phyloP scores from a whole-genome alignment of 2,888 invertebrate genomes.

The Drosophila picticornis region DNA sequence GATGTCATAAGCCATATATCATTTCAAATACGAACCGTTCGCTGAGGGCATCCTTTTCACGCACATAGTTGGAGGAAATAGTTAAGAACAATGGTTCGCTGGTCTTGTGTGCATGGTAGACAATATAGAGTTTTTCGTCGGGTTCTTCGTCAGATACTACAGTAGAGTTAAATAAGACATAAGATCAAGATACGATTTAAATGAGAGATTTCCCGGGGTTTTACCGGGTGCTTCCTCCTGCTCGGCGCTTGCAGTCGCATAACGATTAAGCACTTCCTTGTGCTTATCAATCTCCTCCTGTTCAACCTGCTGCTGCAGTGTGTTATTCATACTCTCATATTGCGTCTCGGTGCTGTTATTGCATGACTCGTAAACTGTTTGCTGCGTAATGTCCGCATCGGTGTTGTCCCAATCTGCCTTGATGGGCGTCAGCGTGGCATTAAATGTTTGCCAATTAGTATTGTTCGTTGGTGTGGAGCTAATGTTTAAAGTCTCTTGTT shows the following conservation, averaged over 20 bases:
- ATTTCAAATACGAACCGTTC: conserved; percentile 75
- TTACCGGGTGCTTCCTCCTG: conserved; percentile 56
- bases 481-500: conserved; percentile 15
- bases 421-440: conserved; percentile 54
- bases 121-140: conserved; percentile 84
- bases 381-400: conserved; percentile 26
- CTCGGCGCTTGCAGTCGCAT: conserved; percentile 41
- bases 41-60: conserved; percentile 86
- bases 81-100: conserved; percentile 86
- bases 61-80: conserved; percentile 86
- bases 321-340: conserved; percentile 61
- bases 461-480: conserved; percentile 75
- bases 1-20: background rate
- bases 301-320: conserved; percentile 3
- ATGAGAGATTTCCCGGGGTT: background rate
- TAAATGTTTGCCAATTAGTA: conserved; percentile 33
- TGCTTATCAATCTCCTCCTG: conserved; percentile 52
- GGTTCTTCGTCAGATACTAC: conserved; percentile 84
- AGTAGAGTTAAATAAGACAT: background rate
- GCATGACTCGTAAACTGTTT: conserved; percentile 56
- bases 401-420: conserved; percentile 27
- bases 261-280: conserved; percentile 71
- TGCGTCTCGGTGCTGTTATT: conserved; percentile 54
- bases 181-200: background rate
- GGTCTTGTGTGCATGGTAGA: conserved; percentile 69